Conservation (phyloP, 2,113 vertebrate species). For the Antechinus stuartii region DNA sequence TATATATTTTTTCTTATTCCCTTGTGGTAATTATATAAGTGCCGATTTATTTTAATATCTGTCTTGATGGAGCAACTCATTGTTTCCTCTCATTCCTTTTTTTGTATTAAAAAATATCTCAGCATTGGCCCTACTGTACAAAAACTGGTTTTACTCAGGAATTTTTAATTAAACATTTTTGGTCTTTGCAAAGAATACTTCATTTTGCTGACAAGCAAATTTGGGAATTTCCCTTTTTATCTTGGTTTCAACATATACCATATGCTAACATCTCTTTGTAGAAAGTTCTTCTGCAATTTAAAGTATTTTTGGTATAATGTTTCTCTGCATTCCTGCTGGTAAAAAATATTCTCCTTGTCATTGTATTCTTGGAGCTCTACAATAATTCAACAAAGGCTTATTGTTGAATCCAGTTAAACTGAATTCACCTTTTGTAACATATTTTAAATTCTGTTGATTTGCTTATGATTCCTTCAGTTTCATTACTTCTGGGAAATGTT, state of each 20-base stretch:
- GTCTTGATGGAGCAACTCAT: not conserved
- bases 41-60: not conserved
- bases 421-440: not conserved
- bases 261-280: not conserved
- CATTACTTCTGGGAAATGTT: not conserved
- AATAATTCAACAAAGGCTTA: not conserved
- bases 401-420: not conserved
- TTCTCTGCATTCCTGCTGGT: not conserved
- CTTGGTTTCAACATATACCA: not conserved
- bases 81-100: not conserved
- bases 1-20: not conserved
- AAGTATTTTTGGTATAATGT: not conserved
- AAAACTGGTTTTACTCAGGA: not conserved
- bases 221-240: not conserved
- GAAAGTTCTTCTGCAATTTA: not conserved
- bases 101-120: not conserved
- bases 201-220: not conserved
- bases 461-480: not conserved
- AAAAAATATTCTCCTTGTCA: not conserved
- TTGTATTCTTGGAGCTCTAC: not conserved
- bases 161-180: not conserved
- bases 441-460: not conserved
- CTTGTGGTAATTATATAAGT: not conserved
- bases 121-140: not conserved
- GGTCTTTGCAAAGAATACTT: not conserved